Percentiles rank a stretch among this genome's conserved stretches.
Conservation (phyloP, 2,113 vertebrate genomes). For the Mobula hypostoma region DNA sequence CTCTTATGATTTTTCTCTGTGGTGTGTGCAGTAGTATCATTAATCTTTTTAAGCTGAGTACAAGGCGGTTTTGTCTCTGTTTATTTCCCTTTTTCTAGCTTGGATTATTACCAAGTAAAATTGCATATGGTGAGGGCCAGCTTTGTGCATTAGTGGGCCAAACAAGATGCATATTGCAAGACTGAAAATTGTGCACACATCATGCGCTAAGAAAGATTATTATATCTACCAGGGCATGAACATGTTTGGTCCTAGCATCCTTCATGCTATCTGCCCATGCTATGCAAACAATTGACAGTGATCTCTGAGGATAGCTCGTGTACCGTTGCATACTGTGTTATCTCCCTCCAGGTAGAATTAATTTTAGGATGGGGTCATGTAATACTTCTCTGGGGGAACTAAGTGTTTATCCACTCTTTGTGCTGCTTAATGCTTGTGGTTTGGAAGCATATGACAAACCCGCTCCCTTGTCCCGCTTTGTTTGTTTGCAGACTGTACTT, state of each 20-base stretch:
- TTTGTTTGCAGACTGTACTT: conserved; percentile 53
- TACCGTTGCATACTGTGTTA: background rate
- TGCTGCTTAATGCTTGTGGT: conserved; percentile 45
- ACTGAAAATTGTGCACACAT: background rate
- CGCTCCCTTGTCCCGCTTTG: conserved; percentile 49
- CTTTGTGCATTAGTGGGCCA: background rate
- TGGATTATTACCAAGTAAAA: background rate
- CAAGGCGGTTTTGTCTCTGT: background rate
- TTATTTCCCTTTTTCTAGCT: background rate
- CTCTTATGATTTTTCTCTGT: background rate
- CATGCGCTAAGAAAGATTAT: background rate
- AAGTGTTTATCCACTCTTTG: conserved; percentile 46
- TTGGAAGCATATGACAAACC: conserved; percentile 49
- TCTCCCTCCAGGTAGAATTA: background rate
- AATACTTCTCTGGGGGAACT: conserved; percentile 38
- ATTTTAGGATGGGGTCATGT: background rate
- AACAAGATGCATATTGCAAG: background rate
- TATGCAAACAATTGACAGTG: background rate
- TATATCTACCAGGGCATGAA: background rate
- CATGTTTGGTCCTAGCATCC: background rate
- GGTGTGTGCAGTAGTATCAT: background rate
- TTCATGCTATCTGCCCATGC: background rate
- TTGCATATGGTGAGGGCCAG: background rate
- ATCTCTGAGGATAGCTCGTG: background rate
- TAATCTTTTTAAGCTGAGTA: background rate